phyloP scores from a whole-genome alignment of 2,797 vertebrate genomes.

The Trichosurus vulpecula region DNA sequence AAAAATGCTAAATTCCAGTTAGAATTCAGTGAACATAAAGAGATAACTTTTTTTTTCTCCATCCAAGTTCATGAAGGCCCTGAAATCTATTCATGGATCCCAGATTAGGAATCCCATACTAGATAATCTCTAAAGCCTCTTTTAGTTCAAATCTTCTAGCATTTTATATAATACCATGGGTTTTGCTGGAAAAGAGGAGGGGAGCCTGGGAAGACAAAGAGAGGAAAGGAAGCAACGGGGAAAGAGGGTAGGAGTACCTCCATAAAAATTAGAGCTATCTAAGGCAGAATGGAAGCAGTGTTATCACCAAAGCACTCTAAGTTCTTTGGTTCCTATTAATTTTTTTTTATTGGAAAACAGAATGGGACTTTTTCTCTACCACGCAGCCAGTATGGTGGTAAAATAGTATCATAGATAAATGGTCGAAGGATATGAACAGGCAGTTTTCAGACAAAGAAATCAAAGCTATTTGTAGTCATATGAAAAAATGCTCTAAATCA shows the following conservation, averaged over 20 bases:
- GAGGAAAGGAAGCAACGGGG: not conserved
- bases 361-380: not conserved
- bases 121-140: not conserved
- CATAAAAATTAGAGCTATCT: no score
- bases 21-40: no score
- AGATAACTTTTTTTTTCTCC: not conserved
- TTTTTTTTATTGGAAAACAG: not conserved
- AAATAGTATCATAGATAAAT: not conserved
- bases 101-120: no score
- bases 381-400: not conserved
- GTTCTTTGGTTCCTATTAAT: not conserved
- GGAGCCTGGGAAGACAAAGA: not conserved
- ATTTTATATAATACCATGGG: not conserved
- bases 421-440: no score
- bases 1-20: not conserved
- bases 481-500: no score
- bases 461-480: no score
- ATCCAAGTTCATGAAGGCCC: not conserved
- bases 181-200: not conserved
- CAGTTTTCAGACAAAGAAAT: no score
- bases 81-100: no score
- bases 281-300: not conserved
- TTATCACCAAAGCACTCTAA: not conserved
- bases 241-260: no score
- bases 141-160: not conserved